Conservation (phyloP, 2,888 invertebrate species). For the Colostygia pectinataria region DNA sequence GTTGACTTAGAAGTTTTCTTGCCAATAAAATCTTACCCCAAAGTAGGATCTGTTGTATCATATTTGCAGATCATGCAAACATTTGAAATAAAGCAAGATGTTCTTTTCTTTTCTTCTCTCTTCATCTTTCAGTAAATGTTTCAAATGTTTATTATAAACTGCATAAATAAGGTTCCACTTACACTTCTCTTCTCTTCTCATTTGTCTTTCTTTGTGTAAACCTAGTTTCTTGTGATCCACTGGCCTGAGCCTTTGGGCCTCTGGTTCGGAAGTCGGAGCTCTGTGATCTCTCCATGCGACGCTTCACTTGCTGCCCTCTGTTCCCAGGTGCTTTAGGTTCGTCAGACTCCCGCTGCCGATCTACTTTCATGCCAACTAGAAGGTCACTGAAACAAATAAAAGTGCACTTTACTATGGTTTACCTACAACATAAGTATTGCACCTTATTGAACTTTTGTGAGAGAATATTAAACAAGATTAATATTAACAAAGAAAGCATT, state of each 20-base stretch:
- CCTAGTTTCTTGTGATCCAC: slow-evolving; percentile 43
- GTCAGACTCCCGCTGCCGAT: slow-evolving; percentile 74
- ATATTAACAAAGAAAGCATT: too few species aligned
- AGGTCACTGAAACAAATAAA: slow-evolving; percentile 82
- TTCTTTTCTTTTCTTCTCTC: too few species aligned
- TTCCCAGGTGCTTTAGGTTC: slow-evolving; percentile 50
- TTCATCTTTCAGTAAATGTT: too few species aligned
- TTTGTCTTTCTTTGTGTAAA: slow-evolving; percentile 45
- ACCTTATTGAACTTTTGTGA: too few species aligned
- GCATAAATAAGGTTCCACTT: slow-evolving; percentile 9
- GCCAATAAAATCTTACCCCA: too few species aligned
- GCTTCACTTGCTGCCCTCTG: slow-evolving; percentile 81
- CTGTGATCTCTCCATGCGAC: slow-evolving; percentile 59
- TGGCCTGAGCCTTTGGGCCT: too few species aligned
- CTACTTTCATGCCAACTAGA: slow-evolving; percentile 90
- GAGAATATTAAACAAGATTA: too few species aligned
- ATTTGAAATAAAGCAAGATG: too few species aligned
- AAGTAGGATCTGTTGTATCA: too few species aligned
- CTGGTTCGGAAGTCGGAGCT: slow-evolving; percentile 29
- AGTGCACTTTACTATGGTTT: neutral
- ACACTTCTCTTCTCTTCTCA: slow-evolving; percentile 21
- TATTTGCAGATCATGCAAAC: too few species aligned
- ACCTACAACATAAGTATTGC: neutral
- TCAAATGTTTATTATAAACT: neutral
- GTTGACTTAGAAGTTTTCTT: too few species aligned